Base-by-base conservation (phyloP, 2,797 vertebrate species). In the Graptemys geographica region DNA sequence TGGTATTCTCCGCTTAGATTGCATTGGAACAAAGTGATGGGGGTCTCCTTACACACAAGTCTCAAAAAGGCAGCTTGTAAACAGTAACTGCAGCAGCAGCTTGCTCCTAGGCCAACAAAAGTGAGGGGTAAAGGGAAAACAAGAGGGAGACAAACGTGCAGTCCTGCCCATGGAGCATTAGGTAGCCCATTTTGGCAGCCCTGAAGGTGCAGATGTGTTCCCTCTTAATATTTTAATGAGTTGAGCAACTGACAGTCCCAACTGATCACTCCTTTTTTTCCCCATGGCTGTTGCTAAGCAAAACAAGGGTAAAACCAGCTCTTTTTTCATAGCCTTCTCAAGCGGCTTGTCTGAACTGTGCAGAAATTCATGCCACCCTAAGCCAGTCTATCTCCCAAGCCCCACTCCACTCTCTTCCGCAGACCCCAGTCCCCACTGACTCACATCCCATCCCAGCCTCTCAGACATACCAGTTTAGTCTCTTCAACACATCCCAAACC, bases 201-300 rank as follows among this genome's bases (percentile, higher is more conserved):
- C 92, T 93, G 83, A 89, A 91, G 88, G 76, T 84, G 97, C 95
- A 97, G 91, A 95, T 94, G 52, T 78, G 83, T 96, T 96, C 93
- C 95, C 53, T 97, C 81, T 95, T 97, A 98, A 97, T 98, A 96
- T 97, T 98, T 97, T 98, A 97, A 97, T 96, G 93, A 98, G 96
- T 89, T 97, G 90, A 97, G 86, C 93, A 96, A 94, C 74, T 95
- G 96, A 97, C 88, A 97, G 88, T 97, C 92, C 89, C 93, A 92
- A 83, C 56, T 96, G 90, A 97, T 90, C 86, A 93, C 85, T 87
- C 25, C 8, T 96, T 90, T 21, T 69, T 37, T 37, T 87, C n/a
- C 47, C 88, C 21, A 81, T 95, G 97, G 89, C 94, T 97, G 95
- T 97, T 98, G 97, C 97, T 96, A 97, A 97, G 95, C 90, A 97